Conservation (phyloP, 2,888 invertebrate species). For the Drosophila histrio region DNA sequence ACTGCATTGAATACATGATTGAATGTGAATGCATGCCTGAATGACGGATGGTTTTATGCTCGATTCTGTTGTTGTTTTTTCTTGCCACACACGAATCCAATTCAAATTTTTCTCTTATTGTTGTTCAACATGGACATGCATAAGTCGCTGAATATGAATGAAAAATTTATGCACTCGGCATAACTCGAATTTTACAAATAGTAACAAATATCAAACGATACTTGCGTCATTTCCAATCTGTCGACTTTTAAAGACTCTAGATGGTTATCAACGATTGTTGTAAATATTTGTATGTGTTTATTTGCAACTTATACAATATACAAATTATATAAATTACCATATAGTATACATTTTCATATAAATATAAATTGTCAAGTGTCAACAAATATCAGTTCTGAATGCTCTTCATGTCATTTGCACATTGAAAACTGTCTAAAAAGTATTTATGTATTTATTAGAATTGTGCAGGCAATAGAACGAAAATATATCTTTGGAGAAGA, state of each 20-base stretch:
- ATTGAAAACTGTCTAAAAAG: too few species aligned
- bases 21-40: constrained; percentile 65
- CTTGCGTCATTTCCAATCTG: neutral
- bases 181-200: constrained; percentile 2
- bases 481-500: too few species aligned
- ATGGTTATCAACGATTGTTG: too few species aligned
- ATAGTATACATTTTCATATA: too few species aligned
- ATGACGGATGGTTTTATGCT: constrained; percentile 66
- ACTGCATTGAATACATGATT: constrained; percentile 74
- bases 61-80: constrained; percentile 22
- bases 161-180: constrained; percentile 30
- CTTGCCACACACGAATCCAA: constrained; percentile 67
- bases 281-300: too few species aligned
- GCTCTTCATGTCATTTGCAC: too few species aligned
- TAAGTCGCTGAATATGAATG: constrained; percentile 58
- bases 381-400: too few species aligned
- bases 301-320: too few species aligned
- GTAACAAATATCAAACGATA: neutral
- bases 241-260: neutral
- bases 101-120: constrained; percentile 48
- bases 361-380: too few species aligned
- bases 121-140: constrained; percentile 63
- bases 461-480: too few species aligned
- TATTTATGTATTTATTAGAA: too few species aligned
- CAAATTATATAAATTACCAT: too few species aligned